phyloP scores from a whole-genome alignment of 2,797 vertebrate species.

The Erithacus rubecula region DNA sequence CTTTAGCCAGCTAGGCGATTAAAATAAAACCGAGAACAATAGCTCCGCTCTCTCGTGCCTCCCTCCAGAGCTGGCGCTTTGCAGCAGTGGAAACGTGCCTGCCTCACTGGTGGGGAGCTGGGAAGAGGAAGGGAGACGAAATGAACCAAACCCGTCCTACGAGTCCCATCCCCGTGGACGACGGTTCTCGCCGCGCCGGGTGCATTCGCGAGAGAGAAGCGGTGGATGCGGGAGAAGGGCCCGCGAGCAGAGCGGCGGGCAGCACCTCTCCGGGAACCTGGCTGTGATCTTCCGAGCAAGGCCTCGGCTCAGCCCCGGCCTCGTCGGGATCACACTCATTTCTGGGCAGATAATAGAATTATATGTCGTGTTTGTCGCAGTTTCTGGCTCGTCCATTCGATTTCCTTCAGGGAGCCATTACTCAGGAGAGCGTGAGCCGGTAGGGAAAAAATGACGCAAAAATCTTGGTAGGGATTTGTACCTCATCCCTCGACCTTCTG shows the following conservation, averaged over 20 bases:
- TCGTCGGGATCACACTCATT: neutral
- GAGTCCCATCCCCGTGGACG: neutral
- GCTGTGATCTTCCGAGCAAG: neutral
- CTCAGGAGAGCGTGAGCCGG: neutral
- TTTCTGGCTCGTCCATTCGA: neutral
- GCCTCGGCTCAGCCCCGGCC: neutral
- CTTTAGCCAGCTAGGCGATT: conserved; percentile 20
- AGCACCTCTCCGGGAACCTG: neutral
- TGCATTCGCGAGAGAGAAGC: neutral
- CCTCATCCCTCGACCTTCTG: neutral
- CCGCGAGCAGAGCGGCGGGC: neutral
- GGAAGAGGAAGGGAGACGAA: neutral
- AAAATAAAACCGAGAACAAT: conserved; percentile 25
- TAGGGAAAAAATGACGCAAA: neutral
- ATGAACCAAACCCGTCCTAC: neutral
- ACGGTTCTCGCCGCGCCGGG: no score
- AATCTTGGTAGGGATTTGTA: neutral
- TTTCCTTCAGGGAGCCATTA: neutral
- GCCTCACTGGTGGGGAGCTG: neutral
- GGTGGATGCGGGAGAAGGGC: neutral
- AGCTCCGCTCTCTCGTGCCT: neutral
- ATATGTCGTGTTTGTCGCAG: neutral
- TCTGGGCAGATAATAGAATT: neutral
- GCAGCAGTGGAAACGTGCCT: neutral
- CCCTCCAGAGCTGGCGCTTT: neutral